Conservation (phyloP, 2,113 vertebrate genomes). For the Neofelis nebulosa region DNA sequence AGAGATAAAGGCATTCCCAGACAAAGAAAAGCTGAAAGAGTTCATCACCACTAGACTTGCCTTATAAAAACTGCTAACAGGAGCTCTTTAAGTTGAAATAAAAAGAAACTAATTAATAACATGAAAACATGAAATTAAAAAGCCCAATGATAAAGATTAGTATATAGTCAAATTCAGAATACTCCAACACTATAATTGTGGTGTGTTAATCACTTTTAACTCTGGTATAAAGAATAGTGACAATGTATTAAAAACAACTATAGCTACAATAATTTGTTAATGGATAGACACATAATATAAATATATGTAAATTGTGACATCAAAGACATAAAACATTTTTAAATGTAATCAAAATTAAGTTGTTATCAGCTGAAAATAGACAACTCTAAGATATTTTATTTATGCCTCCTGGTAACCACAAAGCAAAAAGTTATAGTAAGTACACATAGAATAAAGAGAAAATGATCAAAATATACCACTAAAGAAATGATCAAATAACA, state of each 20-base stretch:
- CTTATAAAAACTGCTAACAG: neutral
- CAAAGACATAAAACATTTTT: neutral
- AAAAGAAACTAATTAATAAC: neutral
- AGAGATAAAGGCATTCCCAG: neutral
- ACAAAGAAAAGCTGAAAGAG: neutral
- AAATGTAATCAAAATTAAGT: neutral
- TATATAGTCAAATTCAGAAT: neutral
- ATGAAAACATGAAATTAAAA: neutral
- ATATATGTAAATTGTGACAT: neutral
- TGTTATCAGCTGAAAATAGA: neutral
- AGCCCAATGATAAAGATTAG: neutral
- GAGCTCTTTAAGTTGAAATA: neutral
- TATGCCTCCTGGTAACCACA: neutral
- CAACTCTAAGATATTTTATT: neutral
- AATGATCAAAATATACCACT: neutral
- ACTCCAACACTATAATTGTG: neutral
- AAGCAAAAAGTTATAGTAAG: neutral
- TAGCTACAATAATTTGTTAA: neutral
- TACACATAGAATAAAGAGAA: neutral
- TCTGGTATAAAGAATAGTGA: neutral
- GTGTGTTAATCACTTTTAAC: neutral
- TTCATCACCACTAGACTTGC: neutral
- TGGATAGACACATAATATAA: neutral
- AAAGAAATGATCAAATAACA: neutral
- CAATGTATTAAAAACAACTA: neutral